Percentiles rank a stretch among this genome's conserved stretches.
These are phyloP conservation scores for Phylloscopus trochiloides DNA, from an alignment of 2,113 vertebrate species.

Conservation along the genomic window DNA sequence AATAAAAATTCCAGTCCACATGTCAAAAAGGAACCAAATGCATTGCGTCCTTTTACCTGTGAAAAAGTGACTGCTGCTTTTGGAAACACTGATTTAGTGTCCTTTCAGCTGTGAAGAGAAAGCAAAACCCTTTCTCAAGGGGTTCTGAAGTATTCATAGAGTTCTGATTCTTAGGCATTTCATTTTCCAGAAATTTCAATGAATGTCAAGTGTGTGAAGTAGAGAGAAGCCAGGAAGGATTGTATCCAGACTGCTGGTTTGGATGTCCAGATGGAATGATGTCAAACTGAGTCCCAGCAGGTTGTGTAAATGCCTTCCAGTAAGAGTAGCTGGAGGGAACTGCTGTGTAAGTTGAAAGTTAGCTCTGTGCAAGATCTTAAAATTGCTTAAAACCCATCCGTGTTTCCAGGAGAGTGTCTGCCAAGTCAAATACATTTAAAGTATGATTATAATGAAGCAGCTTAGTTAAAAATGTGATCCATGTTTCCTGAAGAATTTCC, in stretches of 20 bases:
- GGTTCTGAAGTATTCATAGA: neutral
- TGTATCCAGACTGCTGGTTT: neutral
- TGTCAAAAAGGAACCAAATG: neutral
- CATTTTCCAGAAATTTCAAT: neutral
- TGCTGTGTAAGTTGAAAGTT: neutral
- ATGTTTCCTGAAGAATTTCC: neutral
- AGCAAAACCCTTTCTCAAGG: neutral
- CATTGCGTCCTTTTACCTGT: neutral
- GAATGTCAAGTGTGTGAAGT: neutral
- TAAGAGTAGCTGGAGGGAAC: neutral
- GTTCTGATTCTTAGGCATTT: neutral
- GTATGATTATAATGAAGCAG: neutral
- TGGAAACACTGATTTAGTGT: neutral
- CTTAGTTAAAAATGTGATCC: neutral
- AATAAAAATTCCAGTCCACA: neutral
- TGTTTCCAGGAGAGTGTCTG: neutral
- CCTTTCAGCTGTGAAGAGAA: neutral
- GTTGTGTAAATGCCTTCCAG: neutral
- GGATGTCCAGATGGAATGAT: neutral
- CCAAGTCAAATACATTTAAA: neutral
- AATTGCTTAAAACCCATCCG: neutral
- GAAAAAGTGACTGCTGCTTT: neutral
- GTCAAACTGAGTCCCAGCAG: neutral
- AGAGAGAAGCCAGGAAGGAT: neutral
- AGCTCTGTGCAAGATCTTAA: neutral